These are phyloP conservation scores for Tetrapedia diversipes DNA, from an alignment of 2,888 invertebrate species.

Conservation along the genomic window DNA sequence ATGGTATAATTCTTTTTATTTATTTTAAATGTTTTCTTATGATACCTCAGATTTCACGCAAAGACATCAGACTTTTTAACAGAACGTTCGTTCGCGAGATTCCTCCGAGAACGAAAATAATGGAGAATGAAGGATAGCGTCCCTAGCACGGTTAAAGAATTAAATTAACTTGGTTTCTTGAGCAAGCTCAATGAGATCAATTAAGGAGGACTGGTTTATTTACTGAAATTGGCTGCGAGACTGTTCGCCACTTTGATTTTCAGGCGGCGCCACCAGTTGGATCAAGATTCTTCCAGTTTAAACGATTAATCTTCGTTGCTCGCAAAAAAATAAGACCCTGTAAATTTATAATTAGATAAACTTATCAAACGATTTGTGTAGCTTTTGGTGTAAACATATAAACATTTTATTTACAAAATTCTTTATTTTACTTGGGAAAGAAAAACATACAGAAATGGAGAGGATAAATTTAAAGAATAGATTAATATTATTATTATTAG, in stretches of 20 bases:
- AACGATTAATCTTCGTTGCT: neutral
- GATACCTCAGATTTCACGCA: neutral
- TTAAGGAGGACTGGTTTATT: slow-evolving; percentile 42
- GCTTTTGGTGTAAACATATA: too few species aligned
- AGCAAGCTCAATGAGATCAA: slow-evolving; percentile 43
- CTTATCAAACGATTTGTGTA: too few species aligned
- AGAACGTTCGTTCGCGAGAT: neutral
- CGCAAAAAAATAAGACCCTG: too few species aligned
- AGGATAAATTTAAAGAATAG: too few species aligned
- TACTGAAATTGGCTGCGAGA: slow-evolving; percentile 21
- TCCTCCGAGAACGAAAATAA: neutral
- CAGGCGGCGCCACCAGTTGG: slow-evolving; percentile 14
- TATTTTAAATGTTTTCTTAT: too few species aligned
- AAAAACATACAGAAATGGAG: too few species aligned
- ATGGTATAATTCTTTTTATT: too few species aligned
- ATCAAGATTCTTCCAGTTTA: neutral
- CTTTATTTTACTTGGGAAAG: neutral
- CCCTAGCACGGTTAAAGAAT: slow-evolving; percentile 23
- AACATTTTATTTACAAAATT: too few species aligned
- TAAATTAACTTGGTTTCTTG: slow-evolving; percentile 47
- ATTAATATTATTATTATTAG: too few species aligned
- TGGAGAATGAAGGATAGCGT: slow-evolving; percentile 21
- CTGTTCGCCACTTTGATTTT: slow-evolving; percentile 30
- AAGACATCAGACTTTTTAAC: neutral
- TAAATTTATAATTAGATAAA: too few species aligned